A percentile compares a stretch with the other conserved stretches of the same genome.
These are phyloP conservation scores for Etheostoma cragini DNA, from an alignment of 2,113 vertebrate genomes.

Conservation along the genomic window DNA sequence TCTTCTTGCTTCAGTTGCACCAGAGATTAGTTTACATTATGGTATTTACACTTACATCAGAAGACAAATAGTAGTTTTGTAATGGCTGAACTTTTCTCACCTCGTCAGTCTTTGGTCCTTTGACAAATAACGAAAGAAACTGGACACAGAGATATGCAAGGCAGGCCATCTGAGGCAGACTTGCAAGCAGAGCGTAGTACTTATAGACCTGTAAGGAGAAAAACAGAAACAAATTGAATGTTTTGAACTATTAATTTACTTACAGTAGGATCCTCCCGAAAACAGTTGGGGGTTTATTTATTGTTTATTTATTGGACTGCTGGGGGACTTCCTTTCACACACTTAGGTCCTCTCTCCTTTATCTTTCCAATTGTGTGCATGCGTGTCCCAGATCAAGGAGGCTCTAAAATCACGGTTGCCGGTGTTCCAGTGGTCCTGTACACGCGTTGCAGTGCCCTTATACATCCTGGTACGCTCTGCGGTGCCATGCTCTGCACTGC, in stretches of 20 bases:
- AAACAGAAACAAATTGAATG: accelerated
- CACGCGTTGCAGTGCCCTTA: too few species aligned
- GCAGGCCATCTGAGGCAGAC: conserved; percentile 88
- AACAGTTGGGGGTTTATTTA: neutral
- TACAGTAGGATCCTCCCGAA: too few species aligned
- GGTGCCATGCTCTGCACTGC: too few species aligned
- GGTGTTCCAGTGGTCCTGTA: too few species aligned
- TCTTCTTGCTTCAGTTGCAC: conserved; percentile 3
- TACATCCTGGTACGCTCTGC: too few species aligned
- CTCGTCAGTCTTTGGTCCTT: conserved; percentile 71
- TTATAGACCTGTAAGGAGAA: conserved; percentile 85
- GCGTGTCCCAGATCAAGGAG: too few species aligned
- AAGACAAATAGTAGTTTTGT: neutral
- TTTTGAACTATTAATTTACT: neutral
- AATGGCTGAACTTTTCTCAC: conserved; percentile 45
- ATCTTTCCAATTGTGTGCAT: too few species aligned
- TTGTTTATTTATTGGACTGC: too few species aligned
- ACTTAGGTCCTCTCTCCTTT: too few species aligned
- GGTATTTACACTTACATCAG: neutral
- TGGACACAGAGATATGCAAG: conserved; percentile 87
- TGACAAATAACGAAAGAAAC: conserved; percentile 86
- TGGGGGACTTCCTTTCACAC: too few species aligned
- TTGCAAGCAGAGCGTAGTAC: conserved; percentile 87
- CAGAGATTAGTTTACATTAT: neutral
- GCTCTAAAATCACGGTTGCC: too few species aligned